A percentile compares a stretch with the other conserved stretches of the same genome.
phyloP scores from a whole-genome alignment of 2,113 vertebrate genomes.

The Anarrhichthys ocellatus region DNA sequence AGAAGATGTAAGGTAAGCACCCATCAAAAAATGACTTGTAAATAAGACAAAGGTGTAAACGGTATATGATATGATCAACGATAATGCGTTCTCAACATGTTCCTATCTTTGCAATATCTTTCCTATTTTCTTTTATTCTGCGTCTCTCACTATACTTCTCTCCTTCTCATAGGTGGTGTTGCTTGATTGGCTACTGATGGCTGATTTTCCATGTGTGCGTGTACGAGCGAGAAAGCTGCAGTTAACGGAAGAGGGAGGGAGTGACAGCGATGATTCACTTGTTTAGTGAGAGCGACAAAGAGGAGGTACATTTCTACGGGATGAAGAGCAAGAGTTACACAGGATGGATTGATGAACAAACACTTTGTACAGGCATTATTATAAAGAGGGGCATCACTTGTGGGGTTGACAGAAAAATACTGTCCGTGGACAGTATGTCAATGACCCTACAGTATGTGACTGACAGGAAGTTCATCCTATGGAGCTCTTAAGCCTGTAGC shows the following conservation, averaged over 20 bases:
- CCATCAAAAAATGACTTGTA: neutral
- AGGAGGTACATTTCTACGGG: conserved; percentile 35
- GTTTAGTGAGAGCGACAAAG: conserved; percentile 36
- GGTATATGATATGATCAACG: neutral
- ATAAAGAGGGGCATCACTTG: neutral
- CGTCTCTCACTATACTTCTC: conserved; percentile 12
- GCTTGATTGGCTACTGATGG: conserved; percentile 39
- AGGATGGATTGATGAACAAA: conserved; percentile 11
- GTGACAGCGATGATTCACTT: conserved; percentile 70
- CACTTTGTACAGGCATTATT: neutral
- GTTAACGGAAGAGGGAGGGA: conserved; percentile 50
- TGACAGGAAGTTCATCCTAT: conserved; percentile 6
- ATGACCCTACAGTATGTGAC: neutral
- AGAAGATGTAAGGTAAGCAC: neutral
- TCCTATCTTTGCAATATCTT: neutral
- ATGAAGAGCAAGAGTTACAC: conserved; percentile 23
- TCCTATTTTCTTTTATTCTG: neutral
- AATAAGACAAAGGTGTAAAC: conserved; percentile 3
- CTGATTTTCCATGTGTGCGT: conserved; percentile 37
- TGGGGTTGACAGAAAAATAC: neutral
- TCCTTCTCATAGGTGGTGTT: conserved; percentile 40
- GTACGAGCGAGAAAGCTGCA: conserved; percentile 52
- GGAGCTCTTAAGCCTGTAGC: neutral
- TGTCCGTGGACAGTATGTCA: neutral
- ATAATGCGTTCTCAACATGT: neutral